These are phyloP conservation scores for Chelonia mydas DNA, from an alignment of 2,797 vertebrate genomes.

Conservation along the genomic window DNA sequence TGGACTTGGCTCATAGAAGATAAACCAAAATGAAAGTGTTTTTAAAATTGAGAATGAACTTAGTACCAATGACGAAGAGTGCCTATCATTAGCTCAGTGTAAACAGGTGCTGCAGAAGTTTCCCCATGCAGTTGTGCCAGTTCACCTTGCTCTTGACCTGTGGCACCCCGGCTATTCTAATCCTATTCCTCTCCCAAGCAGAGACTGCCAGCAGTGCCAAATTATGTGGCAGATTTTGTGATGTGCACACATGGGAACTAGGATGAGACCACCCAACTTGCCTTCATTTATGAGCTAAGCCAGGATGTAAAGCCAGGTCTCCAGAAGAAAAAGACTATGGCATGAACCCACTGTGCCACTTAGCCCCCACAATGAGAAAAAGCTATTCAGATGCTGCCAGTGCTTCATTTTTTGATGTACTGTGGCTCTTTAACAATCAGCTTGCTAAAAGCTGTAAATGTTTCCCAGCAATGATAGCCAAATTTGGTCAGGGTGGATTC, in stretches of 20 bases:
- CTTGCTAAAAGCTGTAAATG: background rate
- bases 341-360: slow-evolving; percentile 73
- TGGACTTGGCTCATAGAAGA: background rate
- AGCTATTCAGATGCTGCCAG: slow-evolving; percentile 74
- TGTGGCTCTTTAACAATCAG: slow-evolving; percentile 9
- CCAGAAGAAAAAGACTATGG: slow-evolving; percentile 64
- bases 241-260: slow-evolving; percentile 62
- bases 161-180: background rate
- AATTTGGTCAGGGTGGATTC: background rate
- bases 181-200: slow-evolving; percentile 4
- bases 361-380: slow-evolving; percentile 48
- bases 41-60: background rate
- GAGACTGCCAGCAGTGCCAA: slow-evolving; percentile 33
- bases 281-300: slow-evolving; percentile 65
- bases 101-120: background rate
- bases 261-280: slow-evolving; percentile 81
- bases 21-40: background rate
- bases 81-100: fast-evolving
- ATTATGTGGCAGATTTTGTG: slow-evolving; percentile 71
- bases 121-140: background rate
- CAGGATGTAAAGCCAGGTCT: slow-evolving; percentile 55
- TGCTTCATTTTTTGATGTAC: slow-evolving; percentile 30
- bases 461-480: slow-evolving; percentile 47
- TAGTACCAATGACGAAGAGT: background rate
- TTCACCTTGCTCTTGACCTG: background rate